Conservation (phyloP, 2,113 vertebrate genomes). For the Spheniscus mendiculus region DNA sequence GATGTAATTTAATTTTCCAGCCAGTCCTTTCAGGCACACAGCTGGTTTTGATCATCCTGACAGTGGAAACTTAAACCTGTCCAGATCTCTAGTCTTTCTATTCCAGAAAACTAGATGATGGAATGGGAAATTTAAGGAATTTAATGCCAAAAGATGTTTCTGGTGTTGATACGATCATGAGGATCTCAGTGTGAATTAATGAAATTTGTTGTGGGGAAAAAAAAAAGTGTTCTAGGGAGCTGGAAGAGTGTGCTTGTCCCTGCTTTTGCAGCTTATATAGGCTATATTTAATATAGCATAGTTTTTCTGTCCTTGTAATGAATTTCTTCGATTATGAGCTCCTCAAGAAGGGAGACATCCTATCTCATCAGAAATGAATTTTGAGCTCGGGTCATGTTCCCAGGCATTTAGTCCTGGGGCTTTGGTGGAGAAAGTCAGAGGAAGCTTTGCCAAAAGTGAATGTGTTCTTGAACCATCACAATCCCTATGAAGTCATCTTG, state of each 20-base stretch:
- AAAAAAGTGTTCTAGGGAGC: not conserved
- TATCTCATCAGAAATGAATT: not conserved
- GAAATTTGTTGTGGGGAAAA: not conserved
- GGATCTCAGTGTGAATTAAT: not conserved
- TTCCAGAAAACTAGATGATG: not conserved
- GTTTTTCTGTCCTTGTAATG: not conserved
- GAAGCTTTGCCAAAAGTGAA: not conserved
- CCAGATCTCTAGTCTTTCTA: not conserved
- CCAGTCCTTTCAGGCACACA: not conserved
- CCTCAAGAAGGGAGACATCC: not conserved
- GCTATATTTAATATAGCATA: not conserved
- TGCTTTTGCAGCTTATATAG: not conserved
- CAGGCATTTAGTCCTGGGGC: not conserved
- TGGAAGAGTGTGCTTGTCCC: not conserved
- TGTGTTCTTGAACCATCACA: not conserved
- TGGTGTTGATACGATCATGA: not conserved
- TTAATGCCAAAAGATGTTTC: not conserved
- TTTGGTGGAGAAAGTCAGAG: not conserved
- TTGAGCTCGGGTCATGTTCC: not conserved
- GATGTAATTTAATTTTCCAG: not conserved
- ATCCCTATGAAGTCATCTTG: not conserved
- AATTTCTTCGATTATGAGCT: not conserved
- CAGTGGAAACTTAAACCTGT: not conserved
- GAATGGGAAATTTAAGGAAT: not conserved
- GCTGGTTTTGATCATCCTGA: not conserved